These are phyloP conservation scores for Ips typographus DNA, from an alignment of 1,140 invertebrate species.

Conservation along the genomic window DNA sequence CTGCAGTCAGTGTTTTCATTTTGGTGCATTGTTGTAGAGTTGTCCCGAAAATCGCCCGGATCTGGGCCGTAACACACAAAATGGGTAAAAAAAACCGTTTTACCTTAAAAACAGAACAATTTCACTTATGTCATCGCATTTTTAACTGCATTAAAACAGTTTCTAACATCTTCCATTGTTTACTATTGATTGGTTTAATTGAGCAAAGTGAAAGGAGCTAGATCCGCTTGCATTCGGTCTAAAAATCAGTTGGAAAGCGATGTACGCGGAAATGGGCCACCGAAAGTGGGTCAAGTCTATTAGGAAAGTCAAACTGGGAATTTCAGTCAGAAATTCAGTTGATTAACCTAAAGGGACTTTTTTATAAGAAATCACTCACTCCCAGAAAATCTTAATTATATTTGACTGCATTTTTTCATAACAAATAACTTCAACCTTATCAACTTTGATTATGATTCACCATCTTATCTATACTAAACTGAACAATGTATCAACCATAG, in stretches of 20 bases:
- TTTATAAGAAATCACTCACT: too few species aligned
- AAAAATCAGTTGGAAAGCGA: slow-evolving; percentile 34
- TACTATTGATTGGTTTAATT: slow-evolving; percentile 35
- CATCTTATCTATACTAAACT: too few species aligned
- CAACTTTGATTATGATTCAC: neutral
- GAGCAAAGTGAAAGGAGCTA: slow-evolving; percentile 33
- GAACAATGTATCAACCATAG: too few species aligned
- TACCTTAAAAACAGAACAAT: too few species aligned
- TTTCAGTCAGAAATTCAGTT: neutral
- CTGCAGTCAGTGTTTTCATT: slow-evolving; percentile 38
- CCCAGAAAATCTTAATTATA: too few species aligned
- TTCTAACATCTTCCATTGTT: slow-evolving; percentile 8
- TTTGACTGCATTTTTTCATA: too few species aligned
- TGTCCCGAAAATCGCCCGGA: slow-evolving; percentile 13
- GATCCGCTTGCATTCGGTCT: slow-evolving; percentile 31
- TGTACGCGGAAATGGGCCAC: slow-evolving; percentile 31
- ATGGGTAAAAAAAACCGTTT: slow-evolving; percentile 18
- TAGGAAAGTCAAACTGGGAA: slow-evolving; percentile 16
- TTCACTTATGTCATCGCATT: too few species aligned
- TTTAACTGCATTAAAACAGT: too few species aligned
- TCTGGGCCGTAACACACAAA: slow-evolving; percentile 14
- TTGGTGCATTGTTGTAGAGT: slow-evolving; percentile 35
- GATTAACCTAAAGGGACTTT: too few species aligned
- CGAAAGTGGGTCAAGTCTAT: slow-evolving; percentile 31
- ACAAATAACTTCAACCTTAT: too few species aligned